These are phyloP conservation scores for Benthosema pterotum DNA, from an alignment of 2,797 vertebrate species.

Conservation along the genomic window DNA sequence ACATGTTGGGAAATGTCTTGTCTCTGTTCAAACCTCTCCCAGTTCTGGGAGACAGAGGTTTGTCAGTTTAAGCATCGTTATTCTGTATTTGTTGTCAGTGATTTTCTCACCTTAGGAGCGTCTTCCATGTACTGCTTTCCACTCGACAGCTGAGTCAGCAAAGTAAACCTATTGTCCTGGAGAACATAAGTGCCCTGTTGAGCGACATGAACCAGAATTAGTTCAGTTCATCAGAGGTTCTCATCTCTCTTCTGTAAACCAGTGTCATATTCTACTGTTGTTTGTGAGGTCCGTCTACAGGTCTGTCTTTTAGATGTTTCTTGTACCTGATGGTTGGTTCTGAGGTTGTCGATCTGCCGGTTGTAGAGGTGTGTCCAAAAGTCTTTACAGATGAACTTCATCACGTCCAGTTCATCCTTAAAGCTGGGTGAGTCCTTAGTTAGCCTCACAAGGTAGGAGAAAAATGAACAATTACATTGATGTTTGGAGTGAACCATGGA, in stretches of 20 bases:
- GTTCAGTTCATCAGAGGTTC: too few species aligned
- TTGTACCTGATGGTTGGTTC: slow-evolving; percentile 81
- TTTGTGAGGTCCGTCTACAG: too few species aligned
- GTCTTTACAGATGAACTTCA: slow-evolving; percentile 91
- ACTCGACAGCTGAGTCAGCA: slow-evolving; percentile 82
- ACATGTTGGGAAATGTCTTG: too few species aligned
- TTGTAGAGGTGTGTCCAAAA: slow-evolving; percentile 86
- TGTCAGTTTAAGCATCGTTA: too few species aligned
- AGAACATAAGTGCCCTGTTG: slow-evolving; percentile 87
- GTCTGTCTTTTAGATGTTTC: too few species aligned
- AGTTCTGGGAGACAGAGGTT: too few species aligned
- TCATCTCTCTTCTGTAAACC: too few species aligned
- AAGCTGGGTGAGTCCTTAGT: slow-evolving; percentile 85
- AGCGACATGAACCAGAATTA: slow-evolving; percentile 16
- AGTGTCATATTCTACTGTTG: too few species aligned
- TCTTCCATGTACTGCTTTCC: slow-evolving; percentile 88
- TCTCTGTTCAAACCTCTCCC: too few species aligned
- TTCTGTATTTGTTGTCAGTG: too few species aligned
- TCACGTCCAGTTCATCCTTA: slow-evolving; percentile 86
- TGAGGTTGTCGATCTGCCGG: slow-evolving; percentile 88
- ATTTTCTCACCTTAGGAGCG: slow-evolving; percentile 82
- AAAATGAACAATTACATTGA: not conserved
- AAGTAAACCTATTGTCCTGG: slow-evolving; percentile 86
- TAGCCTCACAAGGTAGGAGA: slow-evolving; percentile 69
- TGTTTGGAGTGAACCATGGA: too few species aligned